Conservation (phyloP, 2,888 invertebrate species). For the Synergus japonicus region DNA sequence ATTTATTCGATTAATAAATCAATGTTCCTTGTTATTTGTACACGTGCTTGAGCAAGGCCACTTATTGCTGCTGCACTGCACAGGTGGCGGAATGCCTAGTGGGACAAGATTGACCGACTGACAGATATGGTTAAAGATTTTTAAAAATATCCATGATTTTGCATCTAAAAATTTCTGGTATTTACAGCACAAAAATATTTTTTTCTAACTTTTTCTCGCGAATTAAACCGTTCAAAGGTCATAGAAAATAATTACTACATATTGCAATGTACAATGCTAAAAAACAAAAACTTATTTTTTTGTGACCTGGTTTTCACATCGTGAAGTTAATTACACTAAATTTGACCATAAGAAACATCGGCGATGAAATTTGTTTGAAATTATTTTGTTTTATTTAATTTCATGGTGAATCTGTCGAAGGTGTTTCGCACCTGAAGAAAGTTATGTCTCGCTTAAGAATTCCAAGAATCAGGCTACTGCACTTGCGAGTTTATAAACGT, state of each 20-base stretch:
- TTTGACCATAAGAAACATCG: neutral
- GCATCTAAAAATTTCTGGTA: neutral
- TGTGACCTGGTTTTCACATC: too few species aligned
- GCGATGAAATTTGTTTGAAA: neutral
- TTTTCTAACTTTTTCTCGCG: neutral
- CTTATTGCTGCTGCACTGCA: neutral
- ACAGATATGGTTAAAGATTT: conserved; percentile 39
- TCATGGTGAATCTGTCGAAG: conserved; percentile 29
- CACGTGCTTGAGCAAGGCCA: conserved; percentile 37
- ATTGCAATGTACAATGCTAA: too few species aligned
- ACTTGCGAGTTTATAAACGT: conserved; percentile 24
- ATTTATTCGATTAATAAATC: conserved; percentile 36
- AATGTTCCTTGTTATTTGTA: conserved; percentile 29
- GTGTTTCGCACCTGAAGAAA: too few species aligned
- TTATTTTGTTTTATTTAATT: conserved; percentile 20
- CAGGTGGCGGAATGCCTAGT: conserved; percentile 28
- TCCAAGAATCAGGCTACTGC: conserved; percentile 22
- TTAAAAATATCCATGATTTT: conserved; percentile 11
- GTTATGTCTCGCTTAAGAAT: conserved; percentile 24
- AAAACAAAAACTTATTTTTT: too few species aligned
- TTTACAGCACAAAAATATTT: neutral
- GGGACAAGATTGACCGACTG: conserved; percentile 35
- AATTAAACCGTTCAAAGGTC: neutral
- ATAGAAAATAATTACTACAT: neutral
- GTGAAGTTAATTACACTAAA: neutral